A percentile compares a stretch with the other conserved stretches of the same genome.
Conservation (phyloP, 2,113 vertebrate species). For the Pedetes capensis region DNA sequence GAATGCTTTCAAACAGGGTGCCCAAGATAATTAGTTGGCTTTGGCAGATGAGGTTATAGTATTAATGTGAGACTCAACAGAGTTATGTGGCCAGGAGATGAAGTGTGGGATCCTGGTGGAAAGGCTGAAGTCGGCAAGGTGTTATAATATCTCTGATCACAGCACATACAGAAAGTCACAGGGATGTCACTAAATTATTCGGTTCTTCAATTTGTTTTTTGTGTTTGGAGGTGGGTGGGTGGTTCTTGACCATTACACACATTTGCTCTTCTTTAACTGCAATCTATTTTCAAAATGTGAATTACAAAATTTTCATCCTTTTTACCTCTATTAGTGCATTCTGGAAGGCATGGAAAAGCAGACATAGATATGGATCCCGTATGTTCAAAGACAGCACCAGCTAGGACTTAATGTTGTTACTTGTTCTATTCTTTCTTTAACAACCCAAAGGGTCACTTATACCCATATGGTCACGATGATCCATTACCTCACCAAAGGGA, state of each 20-base stretch:
- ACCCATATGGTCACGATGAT: background rate
- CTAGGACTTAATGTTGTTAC: background rate
- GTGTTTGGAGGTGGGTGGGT: background rate
- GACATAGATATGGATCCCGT: background rate
- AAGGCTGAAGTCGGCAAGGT: background rate
- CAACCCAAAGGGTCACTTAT: conserved; percentile 36
- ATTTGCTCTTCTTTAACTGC: background rate
- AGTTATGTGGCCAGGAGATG: background rate
- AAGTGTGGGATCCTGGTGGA: background rate
- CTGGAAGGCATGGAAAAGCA: background rate
- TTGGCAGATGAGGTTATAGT: background rate
- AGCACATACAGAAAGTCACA: background rate
- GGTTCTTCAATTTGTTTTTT: background rate
- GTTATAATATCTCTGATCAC: background rate
- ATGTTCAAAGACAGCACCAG: background rate
- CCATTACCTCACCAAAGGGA: conserved; percentile 40
- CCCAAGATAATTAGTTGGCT: background rate
- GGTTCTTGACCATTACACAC: background rate
- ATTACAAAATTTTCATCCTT: background rate
- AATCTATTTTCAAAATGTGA: background rate
- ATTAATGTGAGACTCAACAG: background rate
- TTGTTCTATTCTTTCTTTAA: background rate
- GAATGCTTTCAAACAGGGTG: background rate
- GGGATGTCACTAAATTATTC: background rate
- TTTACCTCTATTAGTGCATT: background rate